Base-by-base conservation (phyloP, 2,113 vertebrate genomes). In the Leuciscus idus region DNA sequence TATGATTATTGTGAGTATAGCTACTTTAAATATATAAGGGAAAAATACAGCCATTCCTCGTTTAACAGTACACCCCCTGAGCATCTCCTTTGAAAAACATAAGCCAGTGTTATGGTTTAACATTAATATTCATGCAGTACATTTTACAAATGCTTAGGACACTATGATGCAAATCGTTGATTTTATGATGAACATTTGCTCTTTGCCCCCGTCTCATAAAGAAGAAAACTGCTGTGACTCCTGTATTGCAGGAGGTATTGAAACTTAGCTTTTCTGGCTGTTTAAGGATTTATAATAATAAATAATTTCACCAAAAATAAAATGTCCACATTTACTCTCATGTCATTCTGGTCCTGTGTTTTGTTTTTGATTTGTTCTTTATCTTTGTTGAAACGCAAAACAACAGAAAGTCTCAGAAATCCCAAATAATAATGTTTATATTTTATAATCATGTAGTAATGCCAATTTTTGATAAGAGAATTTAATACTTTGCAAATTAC, bases 131-230 rank as follows among this genome's bases (percentile, higher is more conserved):
- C 11, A 81, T 28, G 21, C 59, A 64, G 43, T 48, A 28, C 7
- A 75, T 48, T 26, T 48, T 48, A 81, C 59, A 81, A 64, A 81
- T 30, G 39, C 23, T 46, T n/a, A 9, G 59, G 36, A 81, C 39
- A 81, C 28, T 48, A n/a, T 64, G 77, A 61, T 80, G 23, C 59
- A 46, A 81, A 46, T 81, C 78, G 3, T 64, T 81, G 39, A 62
- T 64, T 43, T 81, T 46, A 43, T 81, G 39, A 26, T 43, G 23
- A 80, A 43, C 36, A 46, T 66, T 66, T 21, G 79, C n/a, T 43
- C 57, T 80, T 59, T 79, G 23, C 4, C 57, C 36, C 13, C 7
- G 2, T 80, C 33, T 46, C 13, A 46, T 81, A 15, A 19, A 2
- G 17, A 80, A 81, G 9, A 64, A 46, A 15, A 81, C 23, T 11